phyloP scores from a whole-genome alignment of 30 jellyfish, hydroid and myxozoan genomes.

The Aurelia coerulea region DNA sequence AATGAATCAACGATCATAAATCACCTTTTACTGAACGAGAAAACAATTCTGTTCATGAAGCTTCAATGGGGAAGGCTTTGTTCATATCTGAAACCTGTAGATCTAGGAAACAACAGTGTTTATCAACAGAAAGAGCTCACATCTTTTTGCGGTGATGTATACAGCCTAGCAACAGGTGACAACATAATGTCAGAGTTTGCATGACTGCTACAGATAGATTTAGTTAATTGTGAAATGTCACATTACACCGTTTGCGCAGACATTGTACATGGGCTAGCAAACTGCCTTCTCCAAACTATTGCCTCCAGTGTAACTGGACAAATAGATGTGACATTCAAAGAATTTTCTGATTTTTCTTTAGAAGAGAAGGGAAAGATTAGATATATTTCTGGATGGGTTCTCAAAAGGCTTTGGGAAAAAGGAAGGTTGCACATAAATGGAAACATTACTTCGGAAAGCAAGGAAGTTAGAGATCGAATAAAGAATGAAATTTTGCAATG shows the following conservation, averaged over 20 bases:
- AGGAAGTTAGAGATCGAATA: background rate
- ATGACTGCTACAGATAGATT: background rate
- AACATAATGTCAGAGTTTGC: background rate
- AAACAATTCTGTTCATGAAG: background rate
- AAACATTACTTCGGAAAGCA: background rate
- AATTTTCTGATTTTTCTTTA: no score
- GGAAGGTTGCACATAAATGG: background rate
- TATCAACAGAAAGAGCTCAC: conserved; percentile 1
- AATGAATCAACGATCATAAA: background rate
- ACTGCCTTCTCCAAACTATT: no score
- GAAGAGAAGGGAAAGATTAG: background rate
- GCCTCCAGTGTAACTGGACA: no score
- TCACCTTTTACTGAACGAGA: background rate
- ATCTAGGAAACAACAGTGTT: background rate
- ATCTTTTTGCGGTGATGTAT: background rate
- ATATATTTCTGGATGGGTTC: conserved; percentile 1
- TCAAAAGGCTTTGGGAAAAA: background rate
- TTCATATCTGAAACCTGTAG: background rate
- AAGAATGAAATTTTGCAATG: no score
- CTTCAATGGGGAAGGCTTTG: background rate
- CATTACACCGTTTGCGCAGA: no score
- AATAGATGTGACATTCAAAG: no score
- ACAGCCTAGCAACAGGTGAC: background rate
- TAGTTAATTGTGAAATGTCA: no score
- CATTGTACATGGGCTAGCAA: no score